Percentiles rank a stretch among this genome's conserved stretches.
These are phyloP conservation scores for Falco rusticolus DNA, from an alignment of 2,797 vertebrate species.

Conservation along the genomic window DNA sequence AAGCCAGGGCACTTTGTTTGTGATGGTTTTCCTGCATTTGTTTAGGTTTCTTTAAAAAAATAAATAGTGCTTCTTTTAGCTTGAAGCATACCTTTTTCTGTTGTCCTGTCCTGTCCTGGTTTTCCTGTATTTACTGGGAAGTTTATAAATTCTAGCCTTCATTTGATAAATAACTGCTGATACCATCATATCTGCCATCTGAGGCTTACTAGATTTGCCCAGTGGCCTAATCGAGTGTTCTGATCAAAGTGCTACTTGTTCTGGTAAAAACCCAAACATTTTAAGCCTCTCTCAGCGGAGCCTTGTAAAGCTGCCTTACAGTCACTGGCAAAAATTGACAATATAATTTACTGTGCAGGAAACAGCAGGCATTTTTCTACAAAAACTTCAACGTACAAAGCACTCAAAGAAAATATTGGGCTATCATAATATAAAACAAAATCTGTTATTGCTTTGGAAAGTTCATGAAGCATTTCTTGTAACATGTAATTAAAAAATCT, in stretches of 20 bases:
- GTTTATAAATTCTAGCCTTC: background rate
- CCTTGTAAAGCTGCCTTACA: conserved; percentile 2
- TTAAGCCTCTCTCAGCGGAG: background rate
- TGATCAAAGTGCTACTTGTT: background rate
- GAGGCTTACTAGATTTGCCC: background rate
- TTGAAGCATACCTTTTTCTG: background rate
- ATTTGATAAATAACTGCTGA: background rate
- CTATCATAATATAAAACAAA: conserved; percentile 11
- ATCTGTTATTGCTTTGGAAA: background rate
- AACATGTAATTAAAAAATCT: conserved; percentile 28
- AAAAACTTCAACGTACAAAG: background rate
- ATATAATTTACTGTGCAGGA: background rate
- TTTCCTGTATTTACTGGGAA: background rate
- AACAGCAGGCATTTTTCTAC: background rate
- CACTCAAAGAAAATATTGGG: background rate
- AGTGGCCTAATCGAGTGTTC: background rate
- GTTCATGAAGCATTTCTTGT: conserved; percentile 5
- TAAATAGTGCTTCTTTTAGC: background rate
- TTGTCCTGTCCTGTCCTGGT: background rate
- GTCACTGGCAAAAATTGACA: background rate
- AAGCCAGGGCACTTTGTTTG: background rate
- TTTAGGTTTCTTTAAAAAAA: background rate
- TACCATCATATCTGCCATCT: background rate
- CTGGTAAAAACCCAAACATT: background rate
- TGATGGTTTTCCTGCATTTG: background rate